A percentile compares a stretch with the other conserved stretches of the same genome.
Conservation (phyloP, 2,888 invertebrate genomes). For the Stenolophus ochropezus region DNA sequence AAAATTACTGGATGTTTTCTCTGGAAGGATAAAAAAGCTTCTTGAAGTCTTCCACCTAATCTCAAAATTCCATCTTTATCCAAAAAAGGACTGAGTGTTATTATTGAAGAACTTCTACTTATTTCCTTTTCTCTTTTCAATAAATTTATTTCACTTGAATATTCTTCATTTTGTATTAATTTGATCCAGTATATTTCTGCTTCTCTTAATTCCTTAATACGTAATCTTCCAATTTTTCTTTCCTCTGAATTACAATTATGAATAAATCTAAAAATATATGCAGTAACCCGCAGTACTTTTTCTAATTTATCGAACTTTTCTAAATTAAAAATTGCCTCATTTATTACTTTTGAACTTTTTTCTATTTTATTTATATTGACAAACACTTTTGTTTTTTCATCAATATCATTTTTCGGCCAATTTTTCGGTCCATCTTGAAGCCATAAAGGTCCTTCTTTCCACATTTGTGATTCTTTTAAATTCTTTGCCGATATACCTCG, state of each 20-base stretch:
- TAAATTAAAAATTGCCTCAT: too few relatives aligned
- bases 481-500: too few relatives aligned
- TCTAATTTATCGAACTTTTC: too few relatives aligned
- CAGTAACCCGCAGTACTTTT: neutral
- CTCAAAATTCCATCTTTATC: constrained; percentile 34
- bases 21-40: neutral
- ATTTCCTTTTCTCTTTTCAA: neutral
- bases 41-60: constrained; percentile 17
- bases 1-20: constrained; percentile 19
- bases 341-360: too few relatives aligned
- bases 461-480: too few relatives aligned
- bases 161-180: constrained; percentile 3
- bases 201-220: neutral
- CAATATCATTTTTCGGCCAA: too few relatives aligned
- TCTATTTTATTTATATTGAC: too few relatives aligned
- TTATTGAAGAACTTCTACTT: constrained; percentile 3
- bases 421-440: too few relatives aligned
- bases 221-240: neutral
- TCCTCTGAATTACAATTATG: neutral
- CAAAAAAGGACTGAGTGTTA: constrained; percentile 38
- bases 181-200: constrained; percentile 48
- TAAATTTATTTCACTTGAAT: neutral
- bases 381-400: too few relatives aligned
- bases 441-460: too few relatives aligned
- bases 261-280: neutral